phyloP scores from a whole-genome alignment of 2,888 invertebrate species.

The Morpho helenor region DNA sequence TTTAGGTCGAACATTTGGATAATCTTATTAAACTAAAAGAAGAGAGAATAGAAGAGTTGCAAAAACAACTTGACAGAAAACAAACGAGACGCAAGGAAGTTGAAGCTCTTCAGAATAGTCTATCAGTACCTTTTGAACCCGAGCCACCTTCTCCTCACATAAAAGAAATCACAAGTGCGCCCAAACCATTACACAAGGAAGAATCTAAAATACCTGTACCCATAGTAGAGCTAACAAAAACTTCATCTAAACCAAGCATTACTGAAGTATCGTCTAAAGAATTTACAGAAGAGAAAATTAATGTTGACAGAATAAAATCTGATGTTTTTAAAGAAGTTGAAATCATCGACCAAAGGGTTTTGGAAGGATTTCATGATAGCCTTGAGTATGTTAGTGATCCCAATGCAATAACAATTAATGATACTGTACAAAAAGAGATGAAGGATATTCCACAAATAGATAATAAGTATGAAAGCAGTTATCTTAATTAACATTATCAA shows the following conservation, averaged over 20 bases:
- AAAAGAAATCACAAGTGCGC: slow-evolving; percentile 21
- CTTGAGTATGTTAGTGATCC: slow-evolving; percentile 53
- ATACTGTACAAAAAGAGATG: slow-evolving; percentile 49
- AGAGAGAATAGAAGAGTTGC: slow-evolving; percentile 80
- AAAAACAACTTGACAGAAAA: slow-evolving; percentile 74
- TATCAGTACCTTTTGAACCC: slow-evolving; percentile 48
- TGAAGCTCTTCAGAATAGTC: slow-evolving; percentile 49
- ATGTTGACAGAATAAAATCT: slow-evolving; percentile 48
- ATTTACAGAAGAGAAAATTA: slow-evolving; percentile 19
- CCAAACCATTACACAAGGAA: slow-evolving; percentile 29
- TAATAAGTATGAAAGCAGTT: slow-evolving; percentile 7
- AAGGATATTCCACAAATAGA: slow-evolving; percentile 35
- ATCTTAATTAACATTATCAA: slow-evolving; percentile 2
- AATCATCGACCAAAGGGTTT: slow-evolving; percentile 35
- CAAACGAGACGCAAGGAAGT: slow-evolving; percentile 59
- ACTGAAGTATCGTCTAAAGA: slow-evolving; percentile 34
- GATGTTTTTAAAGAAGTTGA: slow-evolving; percentile 55
- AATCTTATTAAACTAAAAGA: slow-evolving; percentile 81
- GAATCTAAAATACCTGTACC: slow-evolving; percentile 49
- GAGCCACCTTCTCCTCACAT: slow-evolving; percentile 35
- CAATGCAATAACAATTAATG: slow-evolving; percentile 44
- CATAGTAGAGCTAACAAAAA: slow-evolving; percentile 37
- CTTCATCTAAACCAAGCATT: slow-evolving; percentile 39
- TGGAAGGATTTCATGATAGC: slow-evolving; percentile 34
- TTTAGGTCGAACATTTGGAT: slow-evolving; percentile 80